A percentile compares a stretch with the other conserved stretches of the same genome.
Conservation (phyloP, 2,797 vertebrate species). For the Sandelia bainsii region DNA sequence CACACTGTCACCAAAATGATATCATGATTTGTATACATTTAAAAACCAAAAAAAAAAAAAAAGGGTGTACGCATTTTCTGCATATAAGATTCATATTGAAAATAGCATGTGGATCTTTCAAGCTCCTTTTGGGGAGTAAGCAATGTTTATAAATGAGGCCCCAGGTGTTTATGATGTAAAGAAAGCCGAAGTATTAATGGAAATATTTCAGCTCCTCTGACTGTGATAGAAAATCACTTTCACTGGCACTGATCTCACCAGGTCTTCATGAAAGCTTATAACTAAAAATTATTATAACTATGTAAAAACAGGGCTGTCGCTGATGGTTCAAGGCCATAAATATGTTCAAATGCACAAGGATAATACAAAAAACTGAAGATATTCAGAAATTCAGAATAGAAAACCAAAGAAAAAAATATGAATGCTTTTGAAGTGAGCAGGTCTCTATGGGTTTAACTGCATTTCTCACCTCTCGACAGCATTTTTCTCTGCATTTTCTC, state of each 20-base stretch:
- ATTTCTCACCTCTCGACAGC: constrained; percentile 76
- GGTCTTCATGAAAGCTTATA: constrained; percentile 3
- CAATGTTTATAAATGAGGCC: constrained; percentile 73
- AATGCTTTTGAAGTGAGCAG: not conserved
- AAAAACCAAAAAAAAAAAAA: too few relatives aligned
- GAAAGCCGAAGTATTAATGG: constrained; percentile 44
- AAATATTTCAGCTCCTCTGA: constrained; percentile 42
- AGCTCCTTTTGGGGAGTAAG: constrained; percentile 16
- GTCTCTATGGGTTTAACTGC: not conserved
- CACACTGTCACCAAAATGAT: constrained; percentile 7
- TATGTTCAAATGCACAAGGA: not conserved
- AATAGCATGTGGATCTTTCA: constrained; percentile 11
- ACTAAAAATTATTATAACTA: not conserved
- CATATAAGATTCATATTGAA: constrained; percentile 13
- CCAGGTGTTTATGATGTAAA: constrained; percentile 58
- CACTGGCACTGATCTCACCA: constrained; percentile 1
- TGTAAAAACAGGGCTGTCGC: not conserved
- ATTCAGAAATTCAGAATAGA: not conserved
- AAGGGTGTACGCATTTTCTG: not conserved
- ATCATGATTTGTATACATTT: not conserved
- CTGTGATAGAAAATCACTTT: constrained; percentile 17
- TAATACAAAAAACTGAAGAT: not conserved
- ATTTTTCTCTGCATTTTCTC: constrained; percentile 71
- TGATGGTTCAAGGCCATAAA: not conserved
- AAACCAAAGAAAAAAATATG: not conserved